Base-by-base conservation (phyloP, 2,797 vertebrate genomes). In the Helicolenus hilgendorfi region DNA sequence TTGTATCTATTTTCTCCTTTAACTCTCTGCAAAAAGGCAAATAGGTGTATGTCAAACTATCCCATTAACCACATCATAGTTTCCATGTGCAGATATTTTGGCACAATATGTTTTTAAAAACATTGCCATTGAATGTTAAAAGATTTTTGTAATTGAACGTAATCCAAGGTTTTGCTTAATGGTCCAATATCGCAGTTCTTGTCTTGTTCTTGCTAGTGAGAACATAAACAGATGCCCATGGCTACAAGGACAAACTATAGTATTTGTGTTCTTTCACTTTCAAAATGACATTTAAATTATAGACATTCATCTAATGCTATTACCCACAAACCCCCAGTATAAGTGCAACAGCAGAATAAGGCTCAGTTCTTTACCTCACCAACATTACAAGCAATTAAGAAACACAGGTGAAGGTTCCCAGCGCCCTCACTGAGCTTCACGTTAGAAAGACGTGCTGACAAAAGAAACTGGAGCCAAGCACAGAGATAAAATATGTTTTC, bases 401-500 rank as follows among this genome's bases (percentile, higher is more conserved):
- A 73, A 41, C 5, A 0, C 20, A 36, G 20, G 38, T 15, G 5
- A 18, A 65, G 20, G 11, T 29, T 74, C 4, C 27, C 0, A 31
- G 27, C 63, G 18, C 24, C 38, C 14, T 26, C 35, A 67, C 53
- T 65, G 6, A 90, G 59, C 7, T 36, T 56, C 10, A 31, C 9
- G 20, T 77, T 58, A 26, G 24, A 38, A 41, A 71, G 15, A 63
- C 14, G 5, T 18, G 26, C 31, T 38, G 36, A 18, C 18, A 59
- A 70, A 74, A 55, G 7, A 63, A 58, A 73, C 11, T 18, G 63
- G 20, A 81, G n/a, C 10, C 5, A 31, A 81, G 27, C 41, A 38
- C 7, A 55, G 10, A 36, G 5, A 80, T 60, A 29, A 72, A 79
- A 77, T 7, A 41, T 64, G 56, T 75, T 81, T 76, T 56, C n/a